These are phyloP conservation scores for Microplitis demolitor DNA, from an alignment of 1,140 invertebrate species.

Conservation along the genomic window DNA sequence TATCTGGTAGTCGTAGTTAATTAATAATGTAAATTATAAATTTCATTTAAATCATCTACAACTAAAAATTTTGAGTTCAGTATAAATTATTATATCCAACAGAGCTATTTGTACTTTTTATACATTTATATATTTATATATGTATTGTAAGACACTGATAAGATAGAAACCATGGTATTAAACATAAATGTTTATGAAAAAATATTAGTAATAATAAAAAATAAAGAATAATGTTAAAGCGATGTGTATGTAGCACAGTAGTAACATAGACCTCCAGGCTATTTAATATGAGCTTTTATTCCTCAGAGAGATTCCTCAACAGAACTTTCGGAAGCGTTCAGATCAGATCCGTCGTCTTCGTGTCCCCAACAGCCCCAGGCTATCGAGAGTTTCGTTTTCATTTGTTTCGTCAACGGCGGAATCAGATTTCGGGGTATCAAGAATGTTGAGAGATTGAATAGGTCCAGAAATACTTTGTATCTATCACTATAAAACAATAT, in stretches of 20 bases:
- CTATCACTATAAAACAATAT: constrained; percentile 75
- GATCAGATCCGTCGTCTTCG: constrained; percentile 36
- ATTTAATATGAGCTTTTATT: not conserved
- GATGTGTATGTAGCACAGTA: not conserved
- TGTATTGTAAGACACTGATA: not conserved
- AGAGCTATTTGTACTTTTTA: too few species aligned
- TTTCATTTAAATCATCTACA: not conserved
- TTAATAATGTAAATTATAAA: not conserved
- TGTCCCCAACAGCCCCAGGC: constrained; percentile 42
- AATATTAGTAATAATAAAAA: not conserved
- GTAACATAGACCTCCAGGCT: not conserved
- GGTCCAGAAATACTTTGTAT: constrained; percentile 97
- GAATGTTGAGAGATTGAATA: constrained; percentile 97
- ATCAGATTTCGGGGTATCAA: constrained; percentile 90
- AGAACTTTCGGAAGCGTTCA: constrained; percentile 38
- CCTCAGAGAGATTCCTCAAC: constrained; percentile 32
- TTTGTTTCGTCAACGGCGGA: constrained; percentile 80
- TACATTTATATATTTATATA: not conserved
- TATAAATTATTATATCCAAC: not conserved
- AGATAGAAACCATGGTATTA: not conserved
- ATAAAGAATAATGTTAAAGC: too few species aligned
- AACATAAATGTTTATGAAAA: constrained; percentile 16
- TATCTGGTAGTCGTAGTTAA: constrained; percentile 21
- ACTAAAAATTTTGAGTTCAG: not conserved
- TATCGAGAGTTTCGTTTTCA: constrained; percentile 65